Base-by-base conservation (phyloP, 2,797 vertebrate species). In the Aplochiton taeniatus region DNA sequence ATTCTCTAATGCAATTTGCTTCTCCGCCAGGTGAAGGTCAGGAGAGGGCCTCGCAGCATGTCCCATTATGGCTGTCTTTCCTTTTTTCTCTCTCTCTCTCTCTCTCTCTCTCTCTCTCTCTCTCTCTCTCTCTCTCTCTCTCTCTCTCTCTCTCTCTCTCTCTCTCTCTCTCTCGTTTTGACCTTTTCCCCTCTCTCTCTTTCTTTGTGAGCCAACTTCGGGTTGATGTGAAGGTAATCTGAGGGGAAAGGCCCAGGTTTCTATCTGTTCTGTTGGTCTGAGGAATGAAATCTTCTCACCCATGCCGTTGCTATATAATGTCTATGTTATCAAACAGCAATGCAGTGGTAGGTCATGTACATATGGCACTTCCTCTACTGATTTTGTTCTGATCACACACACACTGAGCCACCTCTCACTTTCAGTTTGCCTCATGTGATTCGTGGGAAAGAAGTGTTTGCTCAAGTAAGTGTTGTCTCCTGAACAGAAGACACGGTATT, bases 1-100 rank as follows among this genome's bases (percentile, higher is more conserved):
- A 95, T 95, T 93, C 93, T 94, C 90, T 96, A 95, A 96, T 95
- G 93, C 91, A 96, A 94, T 96, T 96, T 96, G 93, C 94, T 89
- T 94, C 92, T 92, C 86, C 85, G 88, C 91, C 92, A 95, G 94
- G 92, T 94, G 88, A 95, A 95, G 96, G 95, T 97, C 95, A 96
- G 88, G 83, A 93, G 91, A 91, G 87, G 90, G 93, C 90, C 91
- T 90, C 78, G 82, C 85, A 90, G 92, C 91, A 86, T 85, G 86
- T 86, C 77, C 70, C 87, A 88, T 92, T 88, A 91, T 89, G 78
- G 58, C 88, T 90, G 84, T 85, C 70, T 67, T 66, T 18, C 65
- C 67, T 47, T 46, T 50, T 54, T 65, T 64, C 10, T 51, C 51
- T 66, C 64, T 52, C 2, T 55, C 48, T 68, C 47, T 41, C 18